Percentiles rank a stretch among this genome's conserved stretches.
Conservation (phyloP, 2,888 invertebrate species). For the Heliconius ismenius region DNA sequence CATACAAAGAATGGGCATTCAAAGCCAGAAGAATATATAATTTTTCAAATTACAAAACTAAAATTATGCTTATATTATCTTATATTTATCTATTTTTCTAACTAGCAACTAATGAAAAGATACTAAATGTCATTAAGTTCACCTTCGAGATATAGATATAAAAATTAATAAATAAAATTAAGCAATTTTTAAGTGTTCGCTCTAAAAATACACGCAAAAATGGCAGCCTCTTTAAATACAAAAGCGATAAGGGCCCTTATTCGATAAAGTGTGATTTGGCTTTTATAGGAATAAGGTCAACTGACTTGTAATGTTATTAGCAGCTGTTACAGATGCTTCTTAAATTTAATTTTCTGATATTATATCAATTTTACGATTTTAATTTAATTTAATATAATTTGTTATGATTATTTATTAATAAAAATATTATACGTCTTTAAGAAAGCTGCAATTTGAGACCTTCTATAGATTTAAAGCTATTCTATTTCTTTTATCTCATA, state of each 20-base stretch:
- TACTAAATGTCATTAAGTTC: no score
- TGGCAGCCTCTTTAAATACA: constrained; percentile 29
- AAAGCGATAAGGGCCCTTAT: constrained; percentile 35
- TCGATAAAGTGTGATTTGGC: constrained; percentile 37
- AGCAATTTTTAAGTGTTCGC: neutral
- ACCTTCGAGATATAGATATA: neutral
- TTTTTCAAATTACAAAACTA: neutral
- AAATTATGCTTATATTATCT: neutral
- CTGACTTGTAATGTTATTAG: constrained; percentile 18
- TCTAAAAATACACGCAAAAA: constrained; percentile 16
- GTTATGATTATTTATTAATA: neutral
- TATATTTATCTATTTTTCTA: no score
- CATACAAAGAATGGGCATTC: neutral
- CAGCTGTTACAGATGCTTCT: constrained; percentile 13
- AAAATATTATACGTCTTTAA: neutral
- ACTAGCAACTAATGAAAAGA: no score
- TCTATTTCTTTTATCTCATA: neutral
- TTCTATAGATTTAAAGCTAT: neutral
- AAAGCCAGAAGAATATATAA: neutral
- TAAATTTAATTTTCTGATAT: neutral
- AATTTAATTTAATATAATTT: fast-evolving
- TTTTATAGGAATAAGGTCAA: constrained; percentile 37
- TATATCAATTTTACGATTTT: neutral
- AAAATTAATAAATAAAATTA: neutral
- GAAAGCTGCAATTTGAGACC: neutral